Base-by-base conservation (phyloP, 2,113 vertebrate species). In the Prinia subflava region DNA sequence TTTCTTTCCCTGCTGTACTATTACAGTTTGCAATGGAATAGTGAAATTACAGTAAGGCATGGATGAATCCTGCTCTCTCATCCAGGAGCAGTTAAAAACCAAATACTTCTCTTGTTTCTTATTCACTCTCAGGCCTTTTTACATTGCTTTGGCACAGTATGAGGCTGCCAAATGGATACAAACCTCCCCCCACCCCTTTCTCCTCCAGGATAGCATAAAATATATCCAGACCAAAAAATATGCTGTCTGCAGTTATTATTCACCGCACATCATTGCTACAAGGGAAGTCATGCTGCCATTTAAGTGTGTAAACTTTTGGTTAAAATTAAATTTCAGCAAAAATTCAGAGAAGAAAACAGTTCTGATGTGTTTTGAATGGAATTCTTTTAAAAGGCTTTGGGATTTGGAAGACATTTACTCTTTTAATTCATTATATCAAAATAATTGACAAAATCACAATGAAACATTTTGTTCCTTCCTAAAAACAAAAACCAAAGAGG, bases 381-480 rank as follows among this genome's bases (percentile, higher is more conserved):
- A 97, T 94, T 94, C 91, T 90, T 94, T 90, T 88, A 90, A 96
- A 96, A 94, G 56, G 91, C 94, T 94, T 94, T 83, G 83, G 92
- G 64, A 97, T 92, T 93, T 97, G 89, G 95, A 94, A 96, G 95
- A 97, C 94, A 93, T 97, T 96, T 97, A 96, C 91, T 95, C 95
- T 94, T 97, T 96, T 93, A 94, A 90, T 94, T 92, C 95, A 96
- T 97, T 96, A 95, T 97, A 97, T 97, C 94, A 93, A 95, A 97
- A 97, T 96, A 88, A 96, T 95, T 95, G 94, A 96, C 96, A 96
- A 97, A 97, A 96, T 95, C 90, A 94, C 94, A 97, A 97, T 96
- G 93, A 96, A 96, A 97, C 95, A 96, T 96, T 97, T 97, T 97
- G 96, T 97, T 96, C 96, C 89, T 94, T 94, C 81, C 91, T 84